Percentiles rank a stretch among this genome's conserved stretches.
phyloP scores from a whole-genome alignment of 2,888 invertebrate species.

The Diabrotica balteata region DNA sequence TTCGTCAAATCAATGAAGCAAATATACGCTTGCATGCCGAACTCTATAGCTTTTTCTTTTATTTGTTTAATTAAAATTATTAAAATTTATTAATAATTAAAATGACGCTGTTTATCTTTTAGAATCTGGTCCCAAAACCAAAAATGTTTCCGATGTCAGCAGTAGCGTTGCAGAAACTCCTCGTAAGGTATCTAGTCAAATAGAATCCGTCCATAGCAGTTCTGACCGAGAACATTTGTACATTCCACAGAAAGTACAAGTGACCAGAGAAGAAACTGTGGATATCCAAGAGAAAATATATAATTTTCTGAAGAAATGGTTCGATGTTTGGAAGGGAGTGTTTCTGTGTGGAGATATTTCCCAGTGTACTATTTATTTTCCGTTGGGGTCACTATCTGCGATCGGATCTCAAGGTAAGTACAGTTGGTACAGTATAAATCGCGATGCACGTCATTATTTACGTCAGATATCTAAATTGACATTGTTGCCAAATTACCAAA shows the following conservation, averaged over 20 bases:
- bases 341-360: constrained; percentile 66
- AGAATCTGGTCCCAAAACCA: constrained; percentile 2
- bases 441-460: too few species aligned
- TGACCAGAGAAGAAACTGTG: constrained; percentile 45
- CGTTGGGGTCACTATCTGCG: constrained; percentile 65
- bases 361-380: constrained; percentile 68
- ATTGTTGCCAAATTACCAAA: too few species aligned
- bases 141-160: constrained; percentile 50
- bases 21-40: too few species aligned
- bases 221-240: constrained; percentile 56
- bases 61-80: too few species aligned
- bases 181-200: constrained; percentile 60
- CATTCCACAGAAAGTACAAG: constrained; percentile 41
- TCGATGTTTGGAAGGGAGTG: constrained; percentile 64
- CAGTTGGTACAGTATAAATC: too few species aligned
- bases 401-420: constrained; percentile 61
- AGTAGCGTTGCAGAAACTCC: constrained; percentile 54
- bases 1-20: too few species aligned
- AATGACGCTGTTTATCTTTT: too few species aligned
- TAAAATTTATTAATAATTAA: too few species aligned
- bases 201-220: constrained; percentile 63
- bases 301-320: constrained; percentile 60
- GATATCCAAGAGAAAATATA: constrained; percentile 57
- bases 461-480: too few species aligned
- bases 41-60: too few species aligned